A percentile compares a stretch with the other conserved stretches of the same genome.
Evolutionary conservation across 2,888 invertebrate genomes (phyloP).

Genomic region (Gortyna flavago): DNA sequence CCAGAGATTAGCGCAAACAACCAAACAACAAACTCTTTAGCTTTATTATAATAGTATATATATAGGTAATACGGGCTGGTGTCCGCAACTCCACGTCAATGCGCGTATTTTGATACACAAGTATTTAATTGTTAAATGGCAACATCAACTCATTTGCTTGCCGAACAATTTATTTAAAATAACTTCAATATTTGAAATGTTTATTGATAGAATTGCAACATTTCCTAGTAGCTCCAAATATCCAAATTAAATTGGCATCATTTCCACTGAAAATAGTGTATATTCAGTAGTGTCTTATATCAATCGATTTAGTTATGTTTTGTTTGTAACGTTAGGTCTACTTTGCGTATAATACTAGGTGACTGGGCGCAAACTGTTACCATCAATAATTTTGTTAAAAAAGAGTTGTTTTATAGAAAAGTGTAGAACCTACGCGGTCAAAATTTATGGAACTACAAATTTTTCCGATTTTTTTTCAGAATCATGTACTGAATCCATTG

Average conservation of each 20-base stretch:
- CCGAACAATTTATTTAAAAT: background rate
- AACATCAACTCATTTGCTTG: background rate
- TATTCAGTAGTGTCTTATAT: background rate
- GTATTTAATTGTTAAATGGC: background rate
- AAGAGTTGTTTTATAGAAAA: too few species aligned
- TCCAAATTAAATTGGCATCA: background rate
- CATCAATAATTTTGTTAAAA: too few species aligned
- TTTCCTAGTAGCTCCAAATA: constrained; percentile 13
- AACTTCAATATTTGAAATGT: background rate
- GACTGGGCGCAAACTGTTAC: background rate
- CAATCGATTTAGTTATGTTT: background rate
- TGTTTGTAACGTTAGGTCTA: background rate
- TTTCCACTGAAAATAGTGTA: background rate
- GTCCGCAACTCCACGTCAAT: too few species aligned
- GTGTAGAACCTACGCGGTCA: too few species aligned
- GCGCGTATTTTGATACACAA: too few species aligned
- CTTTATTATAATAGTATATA: background rate
- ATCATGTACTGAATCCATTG: background rate
- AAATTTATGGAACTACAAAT: too few species aligned
- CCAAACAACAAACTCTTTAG: background rate
- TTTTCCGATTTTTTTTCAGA: background rate
- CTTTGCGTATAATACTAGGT: background rate
- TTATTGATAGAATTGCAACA: background rate
- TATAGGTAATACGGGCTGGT: too few species aligned
- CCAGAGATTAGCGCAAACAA: background rate